phyloP scores from a whole-genome alignment of 2,113 vertebrate genomes.

The Archocentrus centrarchus region DNA sequence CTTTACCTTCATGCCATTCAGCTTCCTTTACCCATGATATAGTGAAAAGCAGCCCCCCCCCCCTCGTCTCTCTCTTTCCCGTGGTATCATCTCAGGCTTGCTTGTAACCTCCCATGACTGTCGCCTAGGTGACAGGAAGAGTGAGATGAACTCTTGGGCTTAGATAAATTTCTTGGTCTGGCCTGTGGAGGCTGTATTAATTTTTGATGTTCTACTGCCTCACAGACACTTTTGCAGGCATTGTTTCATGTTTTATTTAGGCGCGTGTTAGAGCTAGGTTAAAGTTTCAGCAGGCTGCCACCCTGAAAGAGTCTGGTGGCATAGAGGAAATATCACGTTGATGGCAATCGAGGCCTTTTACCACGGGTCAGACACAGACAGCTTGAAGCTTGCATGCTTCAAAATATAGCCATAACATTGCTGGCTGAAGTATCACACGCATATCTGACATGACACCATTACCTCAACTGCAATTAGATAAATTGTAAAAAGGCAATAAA shows the following conservation, averaged over 20 bases:
- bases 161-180: constrained; percentile 77
- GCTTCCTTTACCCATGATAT: constrained; percentile 31
- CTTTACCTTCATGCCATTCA: constrained; percentile 41
- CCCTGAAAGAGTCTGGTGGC: constrained; percentile 55
- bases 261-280: constrained; percentile 70
- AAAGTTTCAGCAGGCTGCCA: constrained; percentile 74
- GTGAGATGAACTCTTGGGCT: constrained; percentile 73
- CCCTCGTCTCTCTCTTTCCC: constrained; percentile 46
- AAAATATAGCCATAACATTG: neutral
- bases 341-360: constrained; percentile 58
- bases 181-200: constrained; percentile 72
- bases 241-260: constrained; percentile 85
- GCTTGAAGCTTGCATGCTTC: constrained; percentile 8
- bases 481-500: neutral
- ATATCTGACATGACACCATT: neutral
- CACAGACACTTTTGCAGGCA: constrained; percentile 74
- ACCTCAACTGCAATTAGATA: neutral
- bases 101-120: constrained; percentile 65
- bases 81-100: constrained; percentile 46
- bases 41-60: constrained; percentile 54
- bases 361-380: constrained; percentile 40
- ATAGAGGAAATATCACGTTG: constrained; percentile 68
- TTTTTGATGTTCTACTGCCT: constrained; percentile 78
- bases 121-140: constrained; percentile 69
- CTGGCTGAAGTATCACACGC: neutral